Evolutionary conservation across 1,140 invertebrate species (phyloP).

Genomic region (Papilio glaucus): DNA sequence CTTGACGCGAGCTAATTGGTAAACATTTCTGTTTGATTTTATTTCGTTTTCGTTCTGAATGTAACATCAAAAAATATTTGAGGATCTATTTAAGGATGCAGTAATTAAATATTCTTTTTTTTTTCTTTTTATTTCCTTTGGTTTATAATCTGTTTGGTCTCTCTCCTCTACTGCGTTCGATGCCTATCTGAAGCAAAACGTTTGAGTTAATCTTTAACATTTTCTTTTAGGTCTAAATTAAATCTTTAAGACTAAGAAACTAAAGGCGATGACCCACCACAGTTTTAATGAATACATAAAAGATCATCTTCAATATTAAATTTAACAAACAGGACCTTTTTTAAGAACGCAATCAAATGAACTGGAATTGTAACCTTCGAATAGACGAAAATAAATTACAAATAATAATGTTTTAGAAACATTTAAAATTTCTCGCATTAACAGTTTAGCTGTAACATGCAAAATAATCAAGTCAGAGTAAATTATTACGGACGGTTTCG

Average conservation of each 20-base stretch:
- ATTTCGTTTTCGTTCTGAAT: neutral
- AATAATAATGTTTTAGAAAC: neutral
- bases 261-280: too few relatives aligned
- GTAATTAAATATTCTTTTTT: slow-evolving; percentile 3
- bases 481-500: neutral
- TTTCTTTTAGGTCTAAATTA: neutral
- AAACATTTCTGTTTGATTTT: slow-evolving; percentile 1
- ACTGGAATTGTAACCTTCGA: too few relatives aligned
- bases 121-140: neutral
- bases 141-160: neutral
- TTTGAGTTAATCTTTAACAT: neutral
- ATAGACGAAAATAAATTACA: too few relatives aligned
- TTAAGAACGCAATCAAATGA: too few relatives aligned
- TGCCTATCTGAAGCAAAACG: too few relatives aligned
- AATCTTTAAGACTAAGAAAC: too few relatives aligned
- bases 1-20: neutral
- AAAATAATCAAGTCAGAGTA: neutral
- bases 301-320: too few relatives aligned
- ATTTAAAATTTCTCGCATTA: neutral
- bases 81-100: neutral
- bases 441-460: neutral
- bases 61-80: neutral
- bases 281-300: too few relatives aligned
- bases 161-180: neutral
- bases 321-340: too few relatives aligned